phyloP scores from a whole-genome alignment of 2,888 invertebrate genomes.

The Boloria selene region DNA sequence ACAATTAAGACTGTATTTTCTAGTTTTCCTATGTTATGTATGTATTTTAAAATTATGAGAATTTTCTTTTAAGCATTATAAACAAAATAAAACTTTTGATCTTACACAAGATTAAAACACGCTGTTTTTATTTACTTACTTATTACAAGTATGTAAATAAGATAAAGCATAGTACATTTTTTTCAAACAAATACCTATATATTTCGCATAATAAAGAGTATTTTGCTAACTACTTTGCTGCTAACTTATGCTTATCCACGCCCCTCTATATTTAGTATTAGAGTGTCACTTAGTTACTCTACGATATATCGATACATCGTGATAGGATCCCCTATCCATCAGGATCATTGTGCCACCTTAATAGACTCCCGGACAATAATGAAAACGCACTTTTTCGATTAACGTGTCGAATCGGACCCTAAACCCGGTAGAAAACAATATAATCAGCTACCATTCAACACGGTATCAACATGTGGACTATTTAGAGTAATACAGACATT shows the following conservation, averaged over 20 bases:
- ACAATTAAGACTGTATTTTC: no score
- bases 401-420: conserved; percentile 74
- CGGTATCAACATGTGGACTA: conserved; percentile 41
- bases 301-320: conserved; percentile 17
- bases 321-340: conserved; percentile 52
- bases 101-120: no score
- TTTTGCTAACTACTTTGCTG: neutral
- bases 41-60: no score
- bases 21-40: no score
- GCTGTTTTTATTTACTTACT: no score
- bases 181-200: no score
- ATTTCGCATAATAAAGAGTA: neutral
- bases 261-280: neutral
- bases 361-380: conserved; percentile 67
- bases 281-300: conserved; percentile 7
- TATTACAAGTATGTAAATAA: no score
- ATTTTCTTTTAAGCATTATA: no score
- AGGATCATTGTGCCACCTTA: conserved; percentile 61
- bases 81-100: no score
- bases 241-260: neutral
- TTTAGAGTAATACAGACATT: conserved; percentile 12
- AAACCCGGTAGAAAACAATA: conserved; percentile 74
- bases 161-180: no score
- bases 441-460: conserved; percentile 77
- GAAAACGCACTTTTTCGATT: conserved; percentile 76